Conservation (phyloP, 1,140 invertebrate species). For the Coenobita brevimanus region DNA sequence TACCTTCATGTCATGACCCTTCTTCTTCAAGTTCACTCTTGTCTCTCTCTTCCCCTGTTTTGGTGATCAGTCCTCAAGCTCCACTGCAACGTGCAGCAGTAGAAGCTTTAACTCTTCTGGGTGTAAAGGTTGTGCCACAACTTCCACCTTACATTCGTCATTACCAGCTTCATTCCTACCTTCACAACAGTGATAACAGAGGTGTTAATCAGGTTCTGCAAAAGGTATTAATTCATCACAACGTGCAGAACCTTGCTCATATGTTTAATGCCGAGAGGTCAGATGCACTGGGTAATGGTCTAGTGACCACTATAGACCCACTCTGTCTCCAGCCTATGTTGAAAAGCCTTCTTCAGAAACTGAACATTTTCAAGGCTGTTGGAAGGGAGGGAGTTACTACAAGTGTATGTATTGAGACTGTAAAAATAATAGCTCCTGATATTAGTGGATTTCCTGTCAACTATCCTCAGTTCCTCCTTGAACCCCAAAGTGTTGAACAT, state of each 20-base stretch:
- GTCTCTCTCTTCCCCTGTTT: too few species aligned
- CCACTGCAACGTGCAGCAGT: too few species aligned
- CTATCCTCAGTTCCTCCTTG: conserved; percentile 13
- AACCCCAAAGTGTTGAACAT: neutral
- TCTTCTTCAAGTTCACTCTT: too few species aligned
- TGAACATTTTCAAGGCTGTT: conserved; percentile 1
- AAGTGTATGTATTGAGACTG: neutral
- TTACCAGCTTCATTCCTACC: neutral
- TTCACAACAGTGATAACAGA: neutral
- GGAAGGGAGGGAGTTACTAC: neutral
- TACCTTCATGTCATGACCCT: too few species aligned
- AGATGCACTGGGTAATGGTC: neutral
- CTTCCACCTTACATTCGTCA: too few species aligned
- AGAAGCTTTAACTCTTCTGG: too few species aligned
- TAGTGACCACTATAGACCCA: neutral
- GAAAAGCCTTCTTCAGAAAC: neutral
- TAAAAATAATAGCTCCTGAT: conserved; percentile 7
- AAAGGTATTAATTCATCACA: neutral
- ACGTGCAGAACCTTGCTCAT: neutral
- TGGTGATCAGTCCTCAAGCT: too few species aligned
- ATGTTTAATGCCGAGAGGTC: neutral
- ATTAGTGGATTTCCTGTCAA: neutral
- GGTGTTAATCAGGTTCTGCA: neutral
- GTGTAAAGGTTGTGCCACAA: too few species aligned
- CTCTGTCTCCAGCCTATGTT: neutral